Evolutionary conservation across 2,888 invertebrate species (phyloP).

Genomic region (Cantharis nigra): DNA sequence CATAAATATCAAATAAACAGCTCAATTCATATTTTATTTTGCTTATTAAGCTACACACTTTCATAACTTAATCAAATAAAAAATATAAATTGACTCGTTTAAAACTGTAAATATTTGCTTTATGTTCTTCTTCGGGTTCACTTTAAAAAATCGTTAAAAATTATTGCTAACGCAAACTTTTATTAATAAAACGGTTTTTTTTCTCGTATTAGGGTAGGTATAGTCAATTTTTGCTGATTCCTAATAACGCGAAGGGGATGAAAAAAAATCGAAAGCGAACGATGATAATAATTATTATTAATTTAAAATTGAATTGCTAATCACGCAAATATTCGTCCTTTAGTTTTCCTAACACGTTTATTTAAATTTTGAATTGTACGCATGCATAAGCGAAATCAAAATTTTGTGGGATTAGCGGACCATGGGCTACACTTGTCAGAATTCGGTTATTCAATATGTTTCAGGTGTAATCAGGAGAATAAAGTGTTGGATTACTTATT

Average conservation of each 20-base stretch:
- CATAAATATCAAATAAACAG: not conserved
- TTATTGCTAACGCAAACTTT: not conserved
- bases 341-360: not conserved
- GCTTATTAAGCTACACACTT: not conserved
- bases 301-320: not conserved
- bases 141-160: not conserved
- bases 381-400: conserved; percentile 3
- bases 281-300: not conserved
- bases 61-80: not conserved
- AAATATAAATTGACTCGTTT: not conserved
- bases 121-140: not conserved
- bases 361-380: conserved; percentile 1
- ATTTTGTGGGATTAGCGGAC: not conserved
- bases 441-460: conserved; percentile 15
- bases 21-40: not conserved
- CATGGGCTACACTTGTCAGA: conserved; percentile 10
- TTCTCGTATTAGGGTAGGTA: too few relatives aligned
- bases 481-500: conserved; percentile 21
- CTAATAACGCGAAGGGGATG: not conserved
- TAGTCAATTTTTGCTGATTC: not conserved
- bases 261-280: not conserved
- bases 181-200: not conserved
- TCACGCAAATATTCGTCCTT: not conserved
- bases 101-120: not conserved
- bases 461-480: conserved; percentile 8